Conservation (phyloP, 2,797 vertebrate genomes). For the Myripristis jacobus region DNA sequence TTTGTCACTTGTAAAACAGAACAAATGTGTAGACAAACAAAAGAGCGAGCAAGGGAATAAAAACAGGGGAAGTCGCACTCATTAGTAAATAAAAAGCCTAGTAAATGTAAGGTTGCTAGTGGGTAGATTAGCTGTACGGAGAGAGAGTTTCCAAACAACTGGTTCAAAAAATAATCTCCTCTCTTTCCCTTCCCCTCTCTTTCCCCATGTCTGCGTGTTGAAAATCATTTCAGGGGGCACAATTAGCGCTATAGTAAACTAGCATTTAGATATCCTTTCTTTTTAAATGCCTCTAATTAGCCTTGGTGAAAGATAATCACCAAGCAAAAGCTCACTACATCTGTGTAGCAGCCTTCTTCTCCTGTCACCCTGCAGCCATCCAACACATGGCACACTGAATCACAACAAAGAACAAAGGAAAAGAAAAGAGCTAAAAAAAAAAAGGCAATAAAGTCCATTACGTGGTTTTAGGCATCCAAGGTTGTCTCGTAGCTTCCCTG, state of each 20-base stretch:
- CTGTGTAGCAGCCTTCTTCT: slow-evolving; percentile 56
- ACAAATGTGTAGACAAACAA: slow-evolving; percentile 33
- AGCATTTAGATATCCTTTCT: slow-evolving; percentile 60
- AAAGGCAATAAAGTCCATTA: slow-evolving; percentile 46
- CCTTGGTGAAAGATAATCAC: slow-evolving; percentile 70
- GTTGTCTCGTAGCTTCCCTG: slow-evolving; percentile 40
- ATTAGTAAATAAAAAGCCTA: slow-evolving; percentile 15
- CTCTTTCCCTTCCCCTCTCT: background rate
- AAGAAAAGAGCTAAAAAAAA: slow-evolving; percentile 44
- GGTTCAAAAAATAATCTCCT: slow-evolving; percentile 35
- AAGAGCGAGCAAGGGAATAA: background rate
- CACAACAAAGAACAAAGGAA: slow-evolving; percentile 52
- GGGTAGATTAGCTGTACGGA: background rate
- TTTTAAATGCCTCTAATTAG: slow-evolving; percentile 71
- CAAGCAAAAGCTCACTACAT: slow-evolving; percentile 64
- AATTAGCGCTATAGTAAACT: slow-evolving; percentile 54
- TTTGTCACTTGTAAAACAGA: slow-evolving; percentile 37
- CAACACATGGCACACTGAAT: slow-evolving; percentile 39
- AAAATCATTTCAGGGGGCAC: slow-evolving; percentile 39
- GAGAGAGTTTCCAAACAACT: slow-evolving; percentile 30
- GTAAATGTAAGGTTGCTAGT: background rate
- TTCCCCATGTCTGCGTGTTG: slow-evolving; percentile 20
- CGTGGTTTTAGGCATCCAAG: slow-evolving; percentile 36
- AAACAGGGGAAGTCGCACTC: slow-evolving; percentile 1
- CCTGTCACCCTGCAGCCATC: slow-evolving; percentile 36